Base-by-base conservation (phyloP, 2,888 invertebrate species). In the Argyra leucocephala region DNA sequence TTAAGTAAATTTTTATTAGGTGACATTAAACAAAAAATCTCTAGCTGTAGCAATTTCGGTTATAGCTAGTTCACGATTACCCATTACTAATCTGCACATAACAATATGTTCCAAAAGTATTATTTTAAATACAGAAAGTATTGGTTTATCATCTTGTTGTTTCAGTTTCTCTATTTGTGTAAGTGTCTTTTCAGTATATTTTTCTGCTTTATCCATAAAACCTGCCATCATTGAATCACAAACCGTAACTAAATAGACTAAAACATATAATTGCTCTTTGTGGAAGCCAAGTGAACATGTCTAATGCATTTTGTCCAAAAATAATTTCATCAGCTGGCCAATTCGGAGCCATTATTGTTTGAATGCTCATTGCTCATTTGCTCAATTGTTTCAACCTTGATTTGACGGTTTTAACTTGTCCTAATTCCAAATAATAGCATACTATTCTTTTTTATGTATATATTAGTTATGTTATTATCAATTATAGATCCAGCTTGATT, bases 191-290 rank as follows among this genome's bases (percentile, higher is more conserved):
- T 97, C 96, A 0, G 96, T 96, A 78, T 98, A 99, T 80, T 97
- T 97, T 81, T 96, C 96, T 65, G 96, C 97, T 82, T 98, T 96
- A 77, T 98, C 98, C 93, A 97, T 95, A 80, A 96, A 96, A 23
- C 97, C 97, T 60, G 96, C 96, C 82, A 98, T 97, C 87, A 97
- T 96, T 18, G 96, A 95, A 80, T 98, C 97, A 86, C 96, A 94
- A 48, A 97, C 96, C 0, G 97, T 97, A 18, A 97, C 95, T 71
- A 98, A 83, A 81, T 98, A 98, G 67, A 98, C 98, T 65, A 98
- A 84, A 67, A 98, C 95, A 79, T 97, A 97, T 71, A 98, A 84
- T 79, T 97, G 95, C 77, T 97, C 96, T 75, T 96, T 94, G n/a
- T 62, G 96, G 94, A 83, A 98, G 86, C 98, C 98, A 98, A 74